Evolutionary conservation across 2,888 invertebrate species (phyloP).

Genomic region (Andrena bucephala): DNA sequence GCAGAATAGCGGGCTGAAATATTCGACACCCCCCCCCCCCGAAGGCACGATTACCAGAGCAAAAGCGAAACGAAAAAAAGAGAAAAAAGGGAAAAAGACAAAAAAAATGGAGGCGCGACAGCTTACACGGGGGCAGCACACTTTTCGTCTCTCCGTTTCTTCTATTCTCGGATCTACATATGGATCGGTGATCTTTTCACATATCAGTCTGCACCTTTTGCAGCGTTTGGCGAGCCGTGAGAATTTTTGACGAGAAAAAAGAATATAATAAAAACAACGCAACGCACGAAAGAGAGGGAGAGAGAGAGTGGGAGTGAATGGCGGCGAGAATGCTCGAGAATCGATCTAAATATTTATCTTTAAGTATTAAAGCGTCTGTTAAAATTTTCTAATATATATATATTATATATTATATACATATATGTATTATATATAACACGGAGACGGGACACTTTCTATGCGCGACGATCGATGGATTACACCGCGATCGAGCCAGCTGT

Average conservation of each 20-base stretch:
- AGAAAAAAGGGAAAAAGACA: background rate
- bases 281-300: conserved; percentile 12
- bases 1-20: background rate
- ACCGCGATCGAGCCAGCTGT: conserved; percentile 29
- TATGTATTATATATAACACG: conserved; percentile 49
- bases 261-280: no score
- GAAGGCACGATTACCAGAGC: background rate
- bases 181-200: conserved; percentile 71
- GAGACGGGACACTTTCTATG: conserved; percentile 56
- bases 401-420: conserved; percentile 54
- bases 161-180: conserved; percentile 68
- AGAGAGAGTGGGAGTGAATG: conserved; percentile 49
- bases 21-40: background rate
- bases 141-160: conserved; percentile 62
- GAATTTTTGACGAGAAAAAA: conserved; percentile 10
- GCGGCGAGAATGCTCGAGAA: conserved; percentile 37
- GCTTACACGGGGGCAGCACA: conserved; percentile 38
- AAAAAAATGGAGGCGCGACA: background rate
- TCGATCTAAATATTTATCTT: conserved; percentile 61
- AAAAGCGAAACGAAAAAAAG: background rate
- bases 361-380: conserved; percentile 61
- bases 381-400: conserved; percentile 64
- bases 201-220: conserved; percentile 66
- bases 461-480: conserved; percentile 23
- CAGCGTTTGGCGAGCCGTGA: conserved; percentile 38